A percentile compares a stretch with the other conserved stretches of the same genome.
phyloP scores from a whole-genome alignment of 2,888 invertebrate genomes.

The Tachina lurida region DNA sequence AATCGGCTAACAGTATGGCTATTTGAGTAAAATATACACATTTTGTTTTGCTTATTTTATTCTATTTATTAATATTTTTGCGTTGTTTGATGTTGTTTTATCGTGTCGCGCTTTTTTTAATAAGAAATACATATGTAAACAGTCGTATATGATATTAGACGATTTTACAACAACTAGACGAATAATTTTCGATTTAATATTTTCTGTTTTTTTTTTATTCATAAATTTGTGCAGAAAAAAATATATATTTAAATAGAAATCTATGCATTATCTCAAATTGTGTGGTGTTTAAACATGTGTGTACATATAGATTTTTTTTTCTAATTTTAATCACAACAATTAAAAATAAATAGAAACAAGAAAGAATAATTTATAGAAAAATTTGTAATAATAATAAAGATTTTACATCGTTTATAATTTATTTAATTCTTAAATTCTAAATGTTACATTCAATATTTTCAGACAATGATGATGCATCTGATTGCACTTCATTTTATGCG shows the following conservation, averaged over 20 bases:
- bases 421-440: constrained; percentile 48
- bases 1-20: constrained; percentile 7
- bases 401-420: constrained; percentile 8
- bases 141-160: neutral
- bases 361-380: constrained; percentile 71
- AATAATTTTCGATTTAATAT: constrained; percentile 19
- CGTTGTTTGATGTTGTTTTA: constrained; percentile 43
- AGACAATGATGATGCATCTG: constrained; percentile 85
- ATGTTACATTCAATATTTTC: constrained; percentile 81
- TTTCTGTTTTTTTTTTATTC: constrained; percentile 15
- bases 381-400: constrained; percentile 58
- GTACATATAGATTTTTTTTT: neutral
- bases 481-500: constrained; percentile 88
- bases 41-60: neutral
- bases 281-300: constrained; percentile 17
- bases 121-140: neutral
- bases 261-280: constrained; percentile 37
- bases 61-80: constrained; percentile 31
- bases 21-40: constrained; percentile 2
- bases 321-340: constrained; percentile 37
- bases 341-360: constrained; percentile 51
- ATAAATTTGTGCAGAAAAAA: constrained; percentile 32
- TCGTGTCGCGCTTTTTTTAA: constrained; percentile 46
- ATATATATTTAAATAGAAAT: constrained; percentile 32
- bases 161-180: constrained; percentile 4